These are phyloP conservation scores for Steinernema carpocapsae DNA, from an alignment of 2,888 invertebrate species.

Conservation along the genomic window DNA sequence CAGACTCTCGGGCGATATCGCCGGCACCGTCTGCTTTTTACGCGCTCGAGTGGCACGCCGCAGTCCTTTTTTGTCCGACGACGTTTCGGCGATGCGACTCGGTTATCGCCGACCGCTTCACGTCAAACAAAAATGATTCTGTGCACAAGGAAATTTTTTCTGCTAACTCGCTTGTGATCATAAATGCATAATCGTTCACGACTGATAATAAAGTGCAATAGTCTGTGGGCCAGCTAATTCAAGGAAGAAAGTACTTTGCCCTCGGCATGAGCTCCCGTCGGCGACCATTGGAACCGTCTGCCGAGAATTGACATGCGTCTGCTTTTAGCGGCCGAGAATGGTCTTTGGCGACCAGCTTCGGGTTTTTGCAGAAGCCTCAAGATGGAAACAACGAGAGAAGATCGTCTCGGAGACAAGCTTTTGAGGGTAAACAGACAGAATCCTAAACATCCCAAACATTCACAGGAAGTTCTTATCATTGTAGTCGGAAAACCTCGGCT, in stretches of 20 bases:
- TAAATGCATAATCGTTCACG: slow-evolving; percentile 23
- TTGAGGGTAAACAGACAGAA: no score
- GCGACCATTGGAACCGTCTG: slow-evolving; percentile 15
- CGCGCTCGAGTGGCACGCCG: background rate
- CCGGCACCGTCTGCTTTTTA: slow-evolving; percentile 1
- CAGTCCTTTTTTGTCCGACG: slow-evolving; percentile 18
- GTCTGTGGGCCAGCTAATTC: slow-evolving; percentile 30
- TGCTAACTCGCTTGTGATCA: slow-evolving; percentile 27
- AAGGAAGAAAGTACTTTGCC: slow-evolving; percentile 30
- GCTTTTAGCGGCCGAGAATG: no score
- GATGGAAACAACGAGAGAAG: no score
- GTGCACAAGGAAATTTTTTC: slow-evolving; percentile 33
- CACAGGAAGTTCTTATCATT: no score
- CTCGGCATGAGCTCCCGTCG: slow-evolving; percentile 1
- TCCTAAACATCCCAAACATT: no score
- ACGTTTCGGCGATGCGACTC: slow-evolving; percentile 29
- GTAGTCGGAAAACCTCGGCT: background rate
- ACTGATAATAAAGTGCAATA: slow-evolving; percentile 32
- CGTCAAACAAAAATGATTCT: slow-evolving; percentile 29
- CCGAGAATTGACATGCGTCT: slow-evolving; percentile 29
- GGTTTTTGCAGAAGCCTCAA: no score
- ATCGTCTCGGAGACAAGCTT: no score
- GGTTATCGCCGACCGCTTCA: background rate
- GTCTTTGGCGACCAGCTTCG: background rate
- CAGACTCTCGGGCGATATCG: slow-evolving; percentile 1